Percentiles rank a stretch among this genome's conserved stretches.
Evolutionary conservation across 1,140 invertebrate genomes (phyloP).

Genomic region (Polypedilum pembai): DNA sequence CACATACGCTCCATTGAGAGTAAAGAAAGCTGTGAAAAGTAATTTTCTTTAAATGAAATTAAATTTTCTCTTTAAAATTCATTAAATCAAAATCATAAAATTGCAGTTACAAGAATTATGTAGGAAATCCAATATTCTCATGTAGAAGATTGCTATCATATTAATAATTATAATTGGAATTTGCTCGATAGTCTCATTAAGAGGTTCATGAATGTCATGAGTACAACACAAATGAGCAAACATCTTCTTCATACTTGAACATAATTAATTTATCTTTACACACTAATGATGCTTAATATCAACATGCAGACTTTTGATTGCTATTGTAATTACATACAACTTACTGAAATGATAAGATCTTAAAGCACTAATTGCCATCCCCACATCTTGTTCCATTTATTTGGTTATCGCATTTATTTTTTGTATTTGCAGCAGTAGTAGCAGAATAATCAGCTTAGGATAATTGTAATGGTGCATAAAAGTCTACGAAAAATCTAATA

Average conservation of each 20-base stretch:
- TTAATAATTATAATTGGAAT: background rate
- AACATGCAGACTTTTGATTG: slow-evolving; percentile 11
- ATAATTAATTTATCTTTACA: background rate
- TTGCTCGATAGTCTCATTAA: background rate
- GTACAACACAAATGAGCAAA: background rate
- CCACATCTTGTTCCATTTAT: background rate
- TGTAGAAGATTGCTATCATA: too few species aligned
- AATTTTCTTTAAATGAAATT: too few species aligned
- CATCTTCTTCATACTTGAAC: background rate
- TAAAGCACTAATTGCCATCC: slow-evolving; percentile 1
- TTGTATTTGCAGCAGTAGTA: background rate
- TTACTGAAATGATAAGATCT: background rate
- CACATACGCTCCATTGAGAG: background rate
- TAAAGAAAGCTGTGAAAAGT: background rate
- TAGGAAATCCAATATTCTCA: too few species aligned
- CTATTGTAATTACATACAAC: background rate
- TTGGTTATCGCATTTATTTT: background rate
- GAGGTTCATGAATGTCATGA: background rate
- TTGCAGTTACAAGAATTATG: too few species aligned
- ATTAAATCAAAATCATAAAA: too few species aligned
- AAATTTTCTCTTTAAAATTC: too few species aligned
- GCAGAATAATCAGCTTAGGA: slow-evolving; percentile 7
- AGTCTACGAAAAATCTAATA: slow-evolving; percentile 8
- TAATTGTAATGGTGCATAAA: background rate
- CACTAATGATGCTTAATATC: slow-evolving; percentile 3